Percentiles rank a stretch among this genome's conserved stretches.
Conservation (phyloP, 2,113 vertebrate species). For the Siniperca knerii region DNA sequence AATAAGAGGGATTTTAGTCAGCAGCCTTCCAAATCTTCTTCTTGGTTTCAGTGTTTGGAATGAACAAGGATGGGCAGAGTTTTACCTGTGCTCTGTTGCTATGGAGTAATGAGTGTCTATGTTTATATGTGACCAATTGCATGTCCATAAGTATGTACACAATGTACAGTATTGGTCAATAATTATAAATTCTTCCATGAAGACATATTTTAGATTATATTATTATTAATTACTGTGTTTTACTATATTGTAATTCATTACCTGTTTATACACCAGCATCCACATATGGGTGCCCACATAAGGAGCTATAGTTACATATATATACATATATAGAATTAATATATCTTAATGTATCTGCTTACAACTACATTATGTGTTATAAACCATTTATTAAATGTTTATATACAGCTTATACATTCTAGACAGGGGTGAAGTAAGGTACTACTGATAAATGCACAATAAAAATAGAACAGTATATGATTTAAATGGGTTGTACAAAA, state of each 20-base stretch:
- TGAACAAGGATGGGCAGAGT: constrained; percentile 12
- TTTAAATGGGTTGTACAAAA: background rate
- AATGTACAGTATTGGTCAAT: background rate
- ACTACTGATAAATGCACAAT: background rate
- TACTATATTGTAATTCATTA: too few relatives aligned
- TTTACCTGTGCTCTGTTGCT: constrained; percentile 14
- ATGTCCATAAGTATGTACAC: background rate
- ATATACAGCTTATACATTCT: background rate
- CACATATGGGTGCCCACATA: background rate
- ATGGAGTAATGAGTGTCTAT: background rate
- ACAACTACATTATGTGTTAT: background rate
- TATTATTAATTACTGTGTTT: background rate
- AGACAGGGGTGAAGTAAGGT: too few relatives aligned
- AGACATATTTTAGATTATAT: background rate
- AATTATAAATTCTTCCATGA: background rate
- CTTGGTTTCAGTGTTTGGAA: constrained; percentile 47
- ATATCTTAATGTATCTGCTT: background rate
- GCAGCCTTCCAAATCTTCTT: constrained; percentile 51
- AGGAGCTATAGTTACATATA: background rate
- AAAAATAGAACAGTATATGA: background rate
- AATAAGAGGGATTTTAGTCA: constrained; percentile 71
- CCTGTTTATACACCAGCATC: background rate
- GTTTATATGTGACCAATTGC: background rate
- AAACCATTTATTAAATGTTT: background rate
- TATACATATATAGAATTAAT: background rate